Evolutionary conservation across 2,888 invertebrate species (phyloP).

Genomic region (Drosophila tripunctata): DNA sequence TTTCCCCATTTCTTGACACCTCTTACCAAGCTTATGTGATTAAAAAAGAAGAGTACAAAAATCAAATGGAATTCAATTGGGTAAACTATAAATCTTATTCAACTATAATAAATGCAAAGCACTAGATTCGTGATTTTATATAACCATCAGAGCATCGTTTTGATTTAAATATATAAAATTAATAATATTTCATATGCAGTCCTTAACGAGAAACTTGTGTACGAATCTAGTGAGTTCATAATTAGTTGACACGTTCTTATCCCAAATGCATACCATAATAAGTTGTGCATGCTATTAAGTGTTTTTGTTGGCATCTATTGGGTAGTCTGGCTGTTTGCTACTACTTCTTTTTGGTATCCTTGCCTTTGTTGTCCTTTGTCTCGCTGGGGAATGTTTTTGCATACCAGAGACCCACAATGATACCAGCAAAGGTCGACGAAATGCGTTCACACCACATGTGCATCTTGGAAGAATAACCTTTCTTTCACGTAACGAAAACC

Average conservation of each 20-base stretch:
- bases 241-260: neutral
- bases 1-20: slow-evolving; percentile 1
- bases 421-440: slow-evolving; percentile 51
- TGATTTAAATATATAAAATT: neutral
- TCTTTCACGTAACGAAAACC: neutral
- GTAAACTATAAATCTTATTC: neutral
- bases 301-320: neutral
- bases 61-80: neutral
- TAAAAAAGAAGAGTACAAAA: too few relatives aligned
- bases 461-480: slow-evolving; percentile 30
- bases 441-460: slow-evolving; percentile 61
- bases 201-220: neutral
- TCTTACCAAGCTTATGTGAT: slow-evolving; percentile 13
- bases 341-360: slow-evolving; percentile 35
- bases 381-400: slow-evolving; percentile 47
- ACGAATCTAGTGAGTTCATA: slow-evolving; percentile 8
- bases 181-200: neutral
- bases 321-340: neutral
- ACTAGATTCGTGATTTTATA: neutral
- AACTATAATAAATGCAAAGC: too few relatives aligned
- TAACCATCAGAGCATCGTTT: neutral
- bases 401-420: slow-evolving; percentile 63
- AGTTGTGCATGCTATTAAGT: neutral
- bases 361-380: slow-evolving; percentile 7
- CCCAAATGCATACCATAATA: slow-evolving; percentile 13